Conservation (phyloP, 2,888 invertebrate genomes). For the Tipula confusa region DNA sequence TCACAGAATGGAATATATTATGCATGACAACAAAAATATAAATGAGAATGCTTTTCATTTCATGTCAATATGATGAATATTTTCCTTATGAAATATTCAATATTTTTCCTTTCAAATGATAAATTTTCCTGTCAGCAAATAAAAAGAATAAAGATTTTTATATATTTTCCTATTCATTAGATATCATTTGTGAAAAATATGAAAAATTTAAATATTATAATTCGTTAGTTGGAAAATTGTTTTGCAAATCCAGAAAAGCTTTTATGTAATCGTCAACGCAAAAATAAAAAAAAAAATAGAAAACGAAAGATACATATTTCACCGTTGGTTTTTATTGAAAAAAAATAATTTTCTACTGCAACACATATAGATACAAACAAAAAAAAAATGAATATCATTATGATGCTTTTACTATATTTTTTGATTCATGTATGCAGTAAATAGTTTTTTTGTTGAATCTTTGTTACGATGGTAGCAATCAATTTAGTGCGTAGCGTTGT, state of each 20-base stretch:
- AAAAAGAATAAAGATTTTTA: slow-evolving; percentile 13
- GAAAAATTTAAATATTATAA: slow-evolving; percentile 25
- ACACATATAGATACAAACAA: neutral
- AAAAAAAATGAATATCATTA: slow-evolving; percentile 4
- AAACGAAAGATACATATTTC: neutral
- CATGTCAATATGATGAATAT: slow-evolving; percentile 12
- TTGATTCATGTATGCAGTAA: neutral
- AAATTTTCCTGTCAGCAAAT: slow-evolving; percentile 25
- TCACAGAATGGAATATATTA: neutral
- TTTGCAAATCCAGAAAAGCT: neutral
- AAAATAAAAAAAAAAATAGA: neutral
- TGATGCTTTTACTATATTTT: neutral
- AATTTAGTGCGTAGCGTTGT: neutral
- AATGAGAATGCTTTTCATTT: neutral
- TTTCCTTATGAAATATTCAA: slow-evolving; percentile 3
- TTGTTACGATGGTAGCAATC: neutral
- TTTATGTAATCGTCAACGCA: neutral
- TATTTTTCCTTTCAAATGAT: neutral
- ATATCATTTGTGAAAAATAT: slow-evolving; percentile 20
- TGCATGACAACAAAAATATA: neutral
- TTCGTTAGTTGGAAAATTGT: slow-evolving; percentile 20
- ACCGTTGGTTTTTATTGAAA: neutral
- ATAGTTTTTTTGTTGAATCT: neutral
- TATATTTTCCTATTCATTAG: neutral
- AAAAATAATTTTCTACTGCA: neutral